A percentile compares a stretch with the other conserved stretches of the same genome.
phyloP scores from a whole-genome alignment of 2,797 vertebrate genomes.

The Momotus momota region DNA sequence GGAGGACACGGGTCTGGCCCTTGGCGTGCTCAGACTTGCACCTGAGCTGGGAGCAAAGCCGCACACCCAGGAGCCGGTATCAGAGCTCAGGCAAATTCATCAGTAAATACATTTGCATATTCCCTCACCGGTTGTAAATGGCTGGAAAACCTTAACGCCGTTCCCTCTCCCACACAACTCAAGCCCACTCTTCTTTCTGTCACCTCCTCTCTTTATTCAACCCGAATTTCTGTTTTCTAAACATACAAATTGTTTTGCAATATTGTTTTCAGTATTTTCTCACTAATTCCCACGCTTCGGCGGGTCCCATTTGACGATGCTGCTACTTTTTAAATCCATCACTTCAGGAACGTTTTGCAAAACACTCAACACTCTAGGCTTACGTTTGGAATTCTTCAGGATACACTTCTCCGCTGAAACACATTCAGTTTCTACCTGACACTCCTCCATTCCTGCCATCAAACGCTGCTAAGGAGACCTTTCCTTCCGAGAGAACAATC shows the following conservation, averaged over 20 bases:
- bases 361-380: rapidly evolving
- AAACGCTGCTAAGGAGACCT: neutral
- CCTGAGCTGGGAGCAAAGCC: neutral
- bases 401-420: rapidly evolving
- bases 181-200: neutral
- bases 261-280: neutral
- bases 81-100: neutral
- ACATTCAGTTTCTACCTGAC: neutral
- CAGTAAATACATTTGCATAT: neutral
- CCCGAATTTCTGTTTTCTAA: neutral
- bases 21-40: neutral
- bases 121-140: neutral
- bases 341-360: neutral
- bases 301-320: rapidly evolving
- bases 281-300: neutral
- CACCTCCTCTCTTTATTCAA: neutral
- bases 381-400: neutral
- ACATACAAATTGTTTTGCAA: neutral
- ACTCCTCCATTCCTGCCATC: neutral
- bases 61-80: neutral
- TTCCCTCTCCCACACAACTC: neutral
- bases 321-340: neutral
- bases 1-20: neutral
- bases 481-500: neutral
- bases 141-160: neutral